Base-by-base conservation (phyloP, 1,140 invertebrate genomes). In the Tetramorium alpestre region DNA sequence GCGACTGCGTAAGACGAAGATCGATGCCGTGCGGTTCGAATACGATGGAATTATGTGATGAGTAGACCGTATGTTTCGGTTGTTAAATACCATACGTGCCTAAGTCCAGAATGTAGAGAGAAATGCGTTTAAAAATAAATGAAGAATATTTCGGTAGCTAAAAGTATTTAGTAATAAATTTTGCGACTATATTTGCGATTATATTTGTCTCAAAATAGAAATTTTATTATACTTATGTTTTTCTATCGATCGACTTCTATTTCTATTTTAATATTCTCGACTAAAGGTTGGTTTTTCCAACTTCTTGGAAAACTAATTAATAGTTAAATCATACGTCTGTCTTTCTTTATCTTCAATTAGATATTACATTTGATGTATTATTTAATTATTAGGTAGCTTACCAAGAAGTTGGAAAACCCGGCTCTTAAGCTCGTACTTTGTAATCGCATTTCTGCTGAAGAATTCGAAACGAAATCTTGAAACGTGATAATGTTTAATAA, bases 1-100 rank as follows among this genome's bases (percentile, higher is more conserved):
- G 54, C 80, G 67, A 49, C 69, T 73, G 80, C 80, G 80, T 60
- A 28, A 70, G 22, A 47, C 67, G 49, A 60, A 38, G 80, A 84
- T 84, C 80, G 80, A 84, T 84, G 62, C 16, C 49, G 16, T 33
- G 62, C 62, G 41, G 47, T 73, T 82, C 69, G 22, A 73, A 33
- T 25, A 58, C 10, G 25, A 11, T n/a, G 38, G 65, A 38, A 73
- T 84, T 44, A 44, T 44, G 44, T 47, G 49, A 67, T 44, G 38
- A 67, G n/a, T 47, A 47, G 41, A 69, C 41, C 10, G 65, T 69
- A 16, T 13, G 22, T 44, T 67, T 67, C 38, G 18, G 11, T 47
- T 16, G 22, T 69, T 47, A 69, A 47, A 47, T 69, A 3, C 4
- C 11, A 44, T 7, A 47, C 65, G n/a, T 44, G 38, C 41, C 22